Base-by-base conservation (phyloP, 2,113 vertebrate genomes). In the Progne subis region DNA sequence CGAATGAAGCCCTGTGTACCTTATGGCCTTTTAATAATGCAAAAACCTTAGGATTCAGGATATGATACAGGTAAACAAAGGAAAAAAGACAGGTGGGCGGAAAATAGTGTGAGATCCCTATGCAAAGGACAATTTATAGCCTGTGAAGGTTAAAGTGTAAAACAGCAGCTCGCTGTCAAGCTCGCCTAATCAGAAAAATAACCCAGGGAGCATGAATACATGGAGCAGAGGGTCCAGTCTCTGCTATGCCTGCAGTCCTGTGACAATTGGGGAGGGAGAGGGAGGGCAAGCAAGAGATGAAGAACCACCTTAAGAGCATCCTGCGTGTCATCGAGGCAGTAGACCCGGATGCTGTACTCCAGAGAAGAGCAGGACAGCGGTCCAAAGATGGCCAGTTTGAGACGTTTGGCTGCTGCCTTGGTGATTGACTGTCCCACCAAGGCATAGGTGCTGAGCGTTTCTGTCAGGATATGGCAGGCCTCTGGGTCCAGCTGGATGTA, bases 291-390 rank as follows among this genome's bases (percentile, higher is more conserved):
- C 3, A 5, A 47, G 39, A 64, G 31, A 61, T 8, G 31, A 93
- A 88, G 28, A 52, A 84, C 56, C 93, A 99, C 99, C 99, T 99
- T 99, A 29, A 99, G 98, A 63, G 99, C 98, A 78, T 99, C 99
- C 96, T 98, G 99, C 1, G 98, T 99, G 94, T 99, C 99, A 28
- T 99, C 99, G 50, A 99, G 98, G 93, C 99, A 99, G 96, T 99
- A 99, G 89, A 99, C 98, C 18, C 99, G 98, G 95, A 99, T 98
- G 96, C 98, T 99, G 96, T 99, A 99, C 95, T 99, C 99, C 97
- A 99, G 94, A 0, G 99, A 98, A 12, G 98, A 98, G 96, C 99
- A 99, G 92, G 98, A 98, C 34, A 98, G 95, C 0, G 99, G 99
- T 29, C 98, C 99, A 12, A 99, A 99, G 87, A 99, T 97, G 65